Evolutionary conservation across 1,140 invertebrate species (phyloP), one percentile per base, ranked within the genome.

Genomic region (Laupala kohalensis): DNA sequence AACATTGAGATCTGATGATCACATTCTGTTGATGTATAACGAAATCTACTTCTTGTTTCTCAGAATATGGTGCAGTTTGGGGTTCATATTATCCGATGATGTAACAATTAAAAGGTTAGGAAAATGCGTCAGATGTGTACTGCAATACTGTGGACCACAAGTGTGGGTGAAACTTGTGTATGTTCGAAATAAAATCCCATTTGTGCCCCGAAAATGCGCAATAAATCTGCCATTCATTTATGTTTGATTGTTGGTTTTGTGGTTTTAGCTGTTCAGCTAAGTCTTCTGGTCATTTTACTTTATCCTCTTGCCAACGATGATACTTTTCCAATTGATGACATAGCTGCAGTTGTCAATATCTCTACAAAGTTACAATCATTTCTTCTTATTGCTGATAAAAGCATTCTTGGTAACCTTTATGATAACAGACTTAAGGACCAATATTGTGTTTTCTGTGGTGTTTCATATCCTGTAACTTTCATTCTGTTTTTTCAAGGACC

Each of bases 151-250:
- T n/a, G n/a, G n/a, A n/a, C n/a, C n/a, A n/a, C n/a, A n/a, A n/a
- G n/a, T n/a, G n/a, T n/a, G n/a, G n/a, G n/a, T n/a, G n/a, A n/a
- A n/a, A n/a, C n/a, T n/a, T n/a, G n/a, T n/a, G n/a, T n/a, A n/a
- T n/a, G n/a, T n/a, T n/a, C n/a, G n/a, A n/a, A n/a, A n/a, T n/a
- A n/a, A n/a, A n/a, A n/a, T n/a, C n/a, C n/a, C n/a, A n/a, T n/a
- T n/a, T n/a, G n/a, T n/a, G n/a, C n/a, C n/a, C n/a, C n/a, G n/a
- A 69, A 26, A 69, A 69, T 69, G 68, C 24, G 37, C 15, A 69
- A 28, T 12, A 70, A 62, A 26, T 70, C 69, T 12, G 69, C 69
- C 23, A 26, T 53, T 19, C 30, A 70, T 25, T 24, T 63, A 25
- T 62, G 30, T 62, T 27, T 70, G 12, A 37, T 28, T 24, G 24